Conservation (phyloP, 1,140 invertebrate genomes). For the Mya arenaria region DNA sequence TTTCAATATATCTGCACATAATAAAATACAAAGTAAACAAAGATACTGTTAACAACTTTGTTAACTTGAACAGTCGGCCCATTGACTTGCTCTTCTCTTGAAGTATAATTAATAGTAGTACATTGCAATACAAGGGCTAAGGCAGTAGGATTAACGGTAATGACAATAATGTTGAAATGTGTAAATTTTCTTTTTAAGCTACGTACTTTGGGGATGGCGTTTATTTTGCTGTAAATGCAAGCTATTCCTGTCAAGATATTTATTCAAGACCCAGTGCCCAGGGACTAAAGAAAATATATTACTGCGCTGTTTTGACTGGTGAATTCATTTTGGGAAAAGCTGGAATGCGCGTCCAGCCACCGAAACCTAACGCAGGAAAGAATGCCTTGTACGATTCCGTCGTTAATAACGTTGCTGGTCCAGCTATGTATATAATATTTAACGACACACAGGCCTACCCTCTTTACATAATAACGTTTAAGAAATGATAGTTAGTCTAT, state of each 20-base stretch:
- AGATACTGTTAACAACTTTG: too few relatives aligned
- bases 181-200: too few relatives aligned
- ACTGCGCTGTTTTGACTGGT: conserved; percentile 62
- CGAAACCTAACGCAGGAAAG: neutral
- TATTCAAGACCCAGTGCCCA: conserved; percentile 47
- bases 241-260: conserved; percentile 44
- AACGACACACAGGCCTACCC: conserved; percentile 41
- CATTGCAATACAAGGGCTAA: too few relatives aligned
- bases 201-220: conserved; percentile 59
- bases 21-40: too few relatives aligned
- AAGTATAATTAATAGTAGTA: too few relatives aligned
- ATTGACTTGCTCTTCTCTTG: too few relatives aligned
- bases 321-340: conserved; percentile 48
- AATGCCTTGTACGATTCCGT: conserved; percentile 59
- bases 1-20: too few relatives aligned
- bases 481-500: too few relatives aligned
- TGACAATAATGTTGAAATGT: too few relatives aligned
- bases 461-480: neutral
- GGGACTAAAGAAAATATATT: conserved; percentile 56
- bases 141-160: too few relatives aligned
- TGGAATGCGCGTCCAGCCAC: conserved; percentile 50
- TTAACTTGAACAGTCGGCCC: too few relatives aligned
- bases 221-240: conserved; percentile 54
- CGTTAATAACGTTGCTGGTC: conserved; percentile 51
- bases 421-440: conserved; percentile 63